Evolutionary conservation across 2,113 vertebrate species (phyloP).

Genomic region (Sorex fumeus): DNA sequence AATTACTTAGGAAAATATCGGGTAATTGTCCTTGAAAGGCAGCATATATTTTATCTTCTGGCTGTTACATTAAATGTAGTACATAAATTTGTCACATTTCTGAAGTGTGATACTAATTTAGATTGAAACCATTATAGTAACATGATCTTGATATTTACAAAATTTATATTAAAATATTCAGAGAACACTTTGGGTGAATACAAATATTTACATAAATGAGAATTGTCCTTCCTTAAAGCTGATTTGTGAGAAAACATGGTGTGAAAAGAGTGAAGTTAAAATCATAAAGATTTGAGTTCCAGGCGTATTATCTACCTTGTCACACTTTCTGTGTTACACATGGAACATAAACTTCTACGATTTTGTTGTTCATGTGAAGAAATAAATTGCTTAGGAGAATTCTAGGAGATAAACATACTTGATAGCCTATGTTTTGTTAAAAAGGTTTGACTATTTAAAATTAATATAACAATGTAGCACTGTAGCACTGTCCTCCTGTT

Average conservation of each 20-base stretch:
- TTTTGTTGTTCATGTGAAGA: not conserved
- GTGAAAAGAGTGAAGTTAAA: not conserved
- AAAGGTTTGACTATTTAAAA: not conserved
- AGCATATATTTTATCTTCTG: slow-evolving; percentile 4
- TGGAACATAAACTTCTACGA: not conserved
- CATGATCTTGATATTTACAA: not conserved
- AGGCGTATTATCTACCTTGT: not conserved
- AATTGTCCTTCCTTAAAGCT: not conserved
- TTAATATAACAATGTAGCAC: not conserved
- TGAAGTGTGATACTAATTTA: slow-evolving; percentile 5
- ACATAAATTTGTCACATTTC: not conserved
- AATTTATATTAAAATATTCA: not conserved
- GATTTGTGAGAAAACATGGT: not conserved
- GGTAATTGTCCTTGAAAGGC: not conserved
- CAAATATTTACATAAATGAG: not conserved
- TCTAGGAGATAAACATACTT: not conserved
- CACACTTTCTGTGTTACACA: not conserved
- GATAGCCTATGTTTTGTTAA: no score
- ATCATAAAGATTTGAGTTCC: not conserved
- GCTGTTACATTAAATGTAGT: not conserved
- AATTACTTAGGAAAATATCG: slow-evolving; percentile 5
- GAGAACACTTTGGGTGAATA: not conserved
- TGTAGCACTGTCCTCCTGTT: no score
- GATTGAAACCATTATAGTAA: not conserved
- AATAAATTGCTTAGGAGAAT: not conserved